A percentile compares a stretch with the other conserved stretches of the same genome.
phyloP scores from a whole-genome alignment of 2,888 invertebrate genomes.

The Parnassius smintheus region DNA sequence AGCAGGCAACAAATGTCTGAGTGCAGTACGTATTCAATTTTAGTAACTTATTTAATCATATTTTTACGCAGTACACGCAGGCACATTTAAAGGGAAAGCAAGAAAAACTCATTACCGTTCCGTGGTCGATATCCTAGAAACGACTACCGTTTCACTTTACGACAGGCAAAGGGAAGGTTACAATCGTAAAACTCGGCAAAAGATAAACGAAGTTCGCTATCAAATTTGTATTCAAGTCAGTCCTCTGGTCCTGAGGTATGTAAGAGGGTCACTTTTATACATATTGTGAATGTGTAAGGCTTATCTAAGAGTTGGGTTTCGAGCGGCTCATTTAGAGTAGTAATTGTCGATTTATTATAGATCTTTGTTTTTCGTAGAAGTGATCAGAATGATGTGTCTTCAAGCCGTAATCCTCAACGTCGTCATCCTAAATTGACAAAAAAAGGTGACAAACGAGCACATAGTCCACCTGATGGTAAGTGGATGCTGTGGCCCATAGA shows the following conservation, averaged over 20 bases:
- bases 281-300: conserved; percentile 4
- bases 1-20: too few species aligned
- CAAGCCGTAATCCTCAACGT: too few species aligned
- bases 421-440: too few species aligned
- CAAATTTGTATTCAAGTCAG: conserved; percentile 27
- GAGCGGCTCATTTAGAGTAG: conserved; percentile 8
- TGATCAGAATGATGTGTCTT: too few species aligned
- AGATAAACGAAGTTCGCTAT: conserved; percentile 28
- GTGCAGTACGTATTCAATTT: too few species aligned
- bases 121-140: conserved; percentile 26
- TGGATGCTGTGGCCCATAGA: too few species aligned
- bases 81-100: conserved; percentile 4
- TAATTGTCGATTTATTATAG: conserved; percentile 8
- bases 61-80: too few species aligned
- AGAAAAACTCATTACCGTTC: conserved; percentile 24
- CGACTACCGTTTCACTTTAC: conserved; percentile 26
- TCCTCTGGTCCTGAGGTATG: conserved; percentile 21
- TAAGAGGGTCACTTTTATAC: conserved; percentile 18
- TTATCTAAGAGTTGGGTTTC: conserved; percentile 14
- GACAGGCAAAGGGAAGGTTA: conserved; percentile 25
- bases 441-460: too few species aligned
- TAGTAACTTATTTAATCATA: too few species aligned
- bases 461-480: too few species aligned
- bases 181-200: conserved; percentile 24
- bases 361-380: not conserved